These are phyloP conservation scores for Tetraodon nigroviridis DNA, from an alignment of 2,113 vertebrate genomes.

Conservation along the genomic window DNA sequence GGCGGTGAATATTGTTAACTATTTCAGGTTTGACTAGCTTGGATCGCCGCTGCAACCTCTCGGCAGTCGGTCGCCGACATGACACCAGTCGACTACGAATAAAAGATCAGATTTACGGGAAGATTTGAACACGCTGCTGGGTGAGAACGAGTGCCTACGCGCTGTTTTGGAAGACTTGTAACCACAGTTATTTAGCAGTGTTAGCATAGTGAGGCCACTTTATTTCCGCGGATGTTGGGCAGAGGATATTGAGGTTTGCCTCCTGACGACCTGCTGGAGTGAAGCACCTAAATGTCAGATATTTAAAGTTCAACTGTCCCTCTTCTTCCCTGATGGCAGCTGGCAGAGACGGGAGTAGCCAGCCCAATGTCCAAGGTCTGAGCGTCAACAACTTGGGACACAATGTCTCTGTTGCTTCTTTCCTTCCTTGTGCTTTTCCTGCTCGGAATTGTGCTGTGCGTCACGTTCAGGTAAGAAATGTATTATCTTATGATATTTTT, in stretches of 20 bases:
- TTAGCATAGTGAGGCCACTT: constrained; percentile 30
- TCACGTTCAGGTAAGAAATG: constrained; percentile 67
- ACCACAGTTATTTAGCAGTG: constrained; percentile 23
- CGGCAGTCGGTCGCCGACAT: background rate
- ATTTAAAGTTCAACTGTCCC: constrained; percentile 14
- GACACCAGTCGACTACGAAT: background rate
- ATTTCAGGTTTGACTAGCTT: constrained; percentile 16
- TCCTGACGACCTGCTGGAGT: background rate
- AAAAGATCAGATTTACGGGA: background rate
- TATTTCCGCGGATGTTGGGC: background rate
- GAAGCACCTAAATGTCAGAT: constrained; percentile 16
- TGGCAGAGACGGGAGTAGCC: constrained; percentile 31
- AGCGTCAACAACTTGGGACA: constrained; percentile 60
- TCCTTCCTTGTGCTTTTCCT: constrained; percentile 56
- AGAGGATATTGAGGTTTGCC: background rate
- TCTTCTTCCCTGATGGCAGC: constrained; percentile 44
- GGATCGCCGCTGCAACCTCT: background rate
- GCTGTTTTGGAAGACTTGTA: constrained; percentile 6
- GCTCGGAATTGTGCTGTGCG: constrained; percentile 41
- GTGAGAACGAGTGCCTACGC: constrained; percentile 29
- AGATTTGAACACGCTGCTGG: background rate
- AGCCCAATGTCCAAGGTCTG: constrained; percentile 48
- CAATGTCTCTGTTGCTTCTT: constrained; percentile 68
- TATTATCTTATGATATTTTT: background rate
- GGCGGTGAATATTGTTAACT: constrained; percentile 32